A percentile compares a stretch with the other conserved stretches of the same genome.
These are phyloP conservation scores for Procambarus virginalis DNA, from an alignment of 1,140 invertebrate genomes.

Conservation along the genomic window DNA sequence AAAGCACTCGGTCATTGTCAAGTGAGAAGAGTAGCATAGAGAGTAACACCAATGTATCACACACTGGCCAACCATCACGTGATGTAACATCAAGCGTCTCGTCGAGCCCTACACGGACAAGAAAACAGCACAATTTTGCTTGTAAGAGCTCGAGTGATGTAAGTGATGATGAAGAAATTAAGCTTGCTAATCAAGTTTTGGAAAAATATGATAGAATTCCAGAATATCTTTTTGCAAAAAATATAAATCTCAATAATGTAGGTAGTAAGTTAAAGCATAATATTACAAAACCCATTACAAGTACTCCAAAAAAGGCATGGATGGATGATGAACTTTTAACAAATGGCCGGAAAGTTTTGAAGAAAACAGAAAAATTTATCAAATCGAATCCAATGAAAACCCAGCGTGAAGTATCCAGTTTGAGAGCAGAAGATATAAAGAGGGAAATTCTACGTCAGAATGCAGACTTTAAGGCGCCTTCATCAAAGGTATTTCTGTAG, in stretches of 20 bases:
- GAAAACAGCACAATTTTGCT: not conserved
- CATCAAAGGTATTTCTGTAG: conserved; percentile 22
- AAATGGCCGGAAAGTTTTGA: conserved; percentile 41
- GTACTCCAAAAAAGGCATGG: conserved; percentile 51
- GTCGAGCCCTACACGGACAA: conserved; percentile 7
- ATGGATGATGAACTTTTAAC: conserved; percentile 38
- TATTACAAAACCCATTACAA: conserved; percentile 25
- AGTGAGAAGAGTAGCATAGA: conserved; percentile 49
- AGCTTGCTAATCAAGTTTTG: conserved; percentile 39
- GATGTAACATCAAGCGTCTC: conserved; percentile 22
- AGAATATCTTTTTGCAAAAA: not conserved
- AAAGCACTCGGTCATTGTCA: conserved; percentile 14
- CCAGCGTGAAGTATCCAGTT: not conserved
- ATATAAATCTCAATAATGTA: not conserved
- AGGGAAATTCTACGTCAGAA: conserved; percentile 40
- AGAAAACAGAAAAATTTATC: conserved; percentile 40
- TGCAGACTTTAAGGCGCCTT: not conserved
- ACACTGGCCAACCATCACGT: conserved; percentile 28
- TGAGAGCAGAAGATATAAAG: conserved; percentile 38
- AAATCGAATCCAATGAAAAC: conserved; percentile 28
- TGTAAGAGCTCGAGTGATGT: conserved; percentile 17
- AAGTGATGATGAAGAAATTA: conserved; percentile 56
- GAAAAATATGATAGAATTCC: conserved; percentile 33
- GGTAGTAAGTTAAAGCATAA: not conserved
- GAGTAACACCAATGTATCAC: conserved; percentile 32